Base-by-base conservation (phyloP, 2,113 vertebrate species). In the Trematomus loennbergii region DNA sequence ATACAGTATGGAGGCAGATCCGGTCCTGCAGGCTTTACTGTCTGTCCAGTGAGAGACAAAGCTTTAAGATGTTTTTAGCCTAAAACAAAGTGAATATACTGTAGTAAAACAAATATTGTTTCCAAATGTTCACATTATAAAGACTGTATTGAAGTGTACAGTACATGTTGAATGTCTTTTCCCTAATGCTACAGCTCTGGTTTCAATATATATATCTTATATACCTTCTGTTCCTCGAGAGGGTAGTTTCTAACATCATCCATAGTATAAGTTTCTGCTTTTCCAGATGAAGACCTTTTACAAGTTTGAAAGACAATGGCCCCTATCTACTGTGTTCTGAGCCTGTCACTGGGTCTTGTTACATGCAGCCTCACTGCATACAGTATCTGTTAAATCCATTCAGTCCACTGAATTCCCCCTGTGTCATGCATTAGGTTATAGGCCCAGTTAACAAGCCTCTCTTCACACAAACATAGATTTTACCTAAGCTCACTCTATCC, bases 341-440 rank as follows among this genome's bases (percentile, higher is more conserved):
- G 70, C 48, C 67, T 79, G 53, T 72, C 58, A 11, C 77, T 73
- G 61, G 49, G 72, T 45, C 62, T 74, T 61, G 63, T 79, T 78
- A 73, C 46, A 52, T 40, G n/a, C 22, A 33, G 43, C 18, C 62
- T 49, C 71, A 71, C 15, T 50, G 61, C 49, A 12, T 25, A n/a
- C n/a, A n/a, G n/a, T n/a, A 25, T 60, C 85, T 89, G 88, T 76
- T 70, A 54, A 22, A 82, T 78, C 60, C 80, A 90, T 91, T 85
- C 72, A 72, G 57, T 68, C 40, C 68, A 48, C 43, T 61, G 70
- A 53, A 78, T 61, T 78, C 77, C 82, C 77, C 17, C 75, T 48
- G 64, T 65, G 75, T 25, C 49, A 65, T 76, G 58, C 57, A 40
- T 5, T 43, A 50, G 71, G 55, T 67, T 68, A 3, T 33, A 50